Base-by-base conservation (phyloP, 2,888 invertebrate genomes). In the Tubiluchus corallicola region DNA sequence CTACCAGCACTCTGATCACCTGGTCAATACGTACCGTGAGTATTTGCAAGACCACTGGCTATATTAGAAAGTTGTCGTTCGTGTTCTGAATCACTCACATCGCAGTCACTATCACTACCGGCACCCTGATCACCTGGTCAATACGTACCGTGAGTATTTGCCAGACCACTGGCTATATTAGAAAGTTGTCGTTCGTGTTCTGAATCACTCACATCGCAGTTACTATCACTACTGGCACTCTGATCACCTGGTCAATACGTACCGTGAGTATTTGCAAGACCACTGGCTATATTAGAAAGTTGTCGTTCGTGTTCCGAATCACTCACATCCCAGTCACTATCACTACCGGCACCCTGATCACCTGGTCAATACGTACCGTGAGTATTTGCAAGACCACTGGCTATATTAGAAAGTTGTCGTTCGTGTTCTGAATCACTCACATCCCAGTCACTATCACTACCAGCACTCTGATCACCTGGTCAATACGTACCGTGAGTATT, bases 381-480 rank as follows among this genome's bases (percentile, higher is more conserved):
- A 38, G 41, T 54, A 44, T 52, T 55, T 18, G 54, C 56, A 45
- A 60, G 54, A 17, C 59, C 63, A 43, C 59, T 57, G 4, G 62
- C 62, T 40, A 64, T 62, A 46, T 57, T 57, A 1, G 60, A 54
- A 20, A 64, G 50, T n/a, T 57, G 57, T 18, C 55, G 54, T 42
- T 62, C 62, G 68, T 73, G 60, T 74, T 55, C 54, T n/a, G 53
- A 50, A 49, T 51, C 51, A 40, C 55, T 55, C 9, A 52, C 54
- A 21, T 61, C 79, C 1, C 75, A 75, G 54, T 79, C 79, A 50
- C 79, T 79, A 49, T 79, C 80, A 43, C 56, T 60, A 41, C 53
- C 53, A 21, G 59, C 62, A 55, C 45, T n/a, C n/a, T n/a, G n/a
- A n/a, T n/a, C n/a, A n/a, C n/a, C n/a, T n/a, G n/a, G n/a, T n/a